A percentile compares a stretch with the other conserved stretches of the same genome.
Conservation (phyloP, 2,888 invertebrate genomes). For the Dryocosmus kuriphilus region DNA sequence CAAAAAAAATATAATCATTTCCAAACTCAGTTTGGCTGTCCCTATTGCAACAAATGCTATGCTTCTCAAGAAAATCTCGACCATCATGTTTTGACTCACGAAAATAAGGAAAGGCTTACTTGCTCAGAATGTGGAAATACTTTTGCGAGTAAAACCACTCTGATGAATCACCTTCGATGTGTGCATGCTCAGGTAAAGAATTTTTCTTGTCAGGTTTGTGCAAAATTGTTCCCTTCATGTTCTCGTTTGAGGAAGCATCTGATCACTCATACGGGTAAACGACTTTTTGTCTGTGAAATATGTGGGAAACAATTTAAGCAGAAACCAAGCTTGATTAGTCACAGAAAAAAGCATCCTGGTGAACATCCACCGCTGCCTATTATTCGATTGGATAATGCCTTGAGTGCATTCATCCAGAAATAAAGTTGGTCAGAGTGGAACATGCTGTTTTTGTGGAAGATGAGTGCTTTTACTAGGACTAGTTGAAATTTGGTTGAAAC, state of each 20-base stretch:
- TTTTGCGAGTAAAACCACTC: slow-evolving; percentile 54
- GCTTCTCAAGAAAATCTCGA: slow-evolving; percentile 68
- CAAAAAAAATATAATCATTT: slow-evolving; percentile 72
- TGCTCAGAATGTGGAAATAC: slow-evolving; percentile 62
- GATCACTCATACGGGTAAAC: slow-evolving; percentile 57
- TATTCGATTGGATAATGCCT: slow-evolving; percentile 59
- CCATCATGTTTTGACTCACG: slow-evolving; percentile 68
- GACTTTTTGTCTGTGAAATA: slow-evolving; percentile 59
- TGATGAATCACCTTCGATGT: slow-evolving; percentile 60
- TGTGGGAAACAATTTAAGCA: slow-evolving; percentile 55
- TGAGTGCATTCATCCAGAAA: slow-evolving; percentile 36
- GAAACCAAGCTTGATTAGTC: slow-evolving; percentile 59
- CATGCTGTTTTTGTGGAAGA: too few relatives aligned
- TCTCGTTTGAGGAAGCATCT: slow-evolving; percentile 55
- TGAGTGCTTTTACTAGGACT: too few relatives aligned
- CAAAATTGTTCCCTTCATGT: slow-evolving; percentile 51
- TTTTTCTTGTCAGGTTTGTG: slow-evolving; percentile 67
- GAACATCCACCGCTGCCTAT: slow-evolving; percentile 58
- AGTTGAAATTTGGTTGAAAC: too few relatives aligned
- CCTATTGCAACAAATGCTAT: slow-evolving; percentile 66
- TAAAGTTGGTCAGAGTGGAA: not conserved
- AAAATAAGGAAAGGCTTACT: slow-evolving; percentile 10
- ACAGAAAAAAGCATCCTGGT: slow-evolving; percentile 60
- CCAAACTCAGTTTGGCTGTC: slow-evolving; percentile 68
- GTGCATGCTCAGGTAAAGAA: slow-evolving; percentile 69